Evolutionary conservation across 2,888 invertebrate genomes (phyloP), one percentile per base, ranked within the genome.

Genomic region (Eulithis prunata): DNA sequence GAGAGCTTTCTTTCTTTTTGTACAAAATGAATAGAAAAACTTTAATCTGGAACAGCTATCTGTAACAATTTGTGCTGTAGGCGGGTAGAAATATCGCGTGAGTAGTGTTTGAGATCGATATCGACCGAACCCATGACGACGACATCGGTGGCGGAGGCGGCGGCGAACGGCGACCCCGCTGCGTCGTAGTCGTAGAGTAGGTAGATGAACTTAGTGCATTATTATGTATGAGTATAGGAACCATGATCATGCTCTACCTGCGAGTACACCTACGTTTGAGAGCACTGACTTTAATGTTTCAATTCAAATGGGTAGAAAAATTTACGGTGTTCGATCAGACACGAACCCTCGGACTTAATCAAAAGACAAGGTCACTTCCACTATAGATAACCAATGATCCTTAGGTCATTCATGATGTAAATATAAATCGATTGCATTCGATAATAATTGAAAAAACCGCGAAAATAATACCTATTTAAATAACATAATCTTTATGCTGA

Each of bases 41-140:
- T 57, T 68, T 74, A 78, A 78, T 79, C 77, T 71, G 61, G 57
- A 70, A 65, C 57, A 71, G 73, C 73, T 75, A 79, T 78, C 78
- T 76, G 71, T 71, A 79, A 77, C 71, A 81, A 76, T 75, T 76
- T 75, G 73, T 73, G 75, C 66, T 69, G 71, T 72, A 76, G 73
- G 75, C 74, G 75, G 74, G 77, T 71, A 75, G 66, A 66, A 76
- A 74, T 74, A 84, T 85, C 83, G 86, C 86, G 86, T 85, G 87
- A 80, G 83, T 78, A 70, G 78, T 66, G 78, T 73, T 61, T 61
- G 72, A 77, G 86, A 87, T 87, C 87, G 85, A 87, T 87, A 87
- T 80, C 74, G 79, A 84, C 69, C 79, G 76, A 74, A 76, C 46
- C 53, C 43, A 36, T 45, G 53, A 38, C 53, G 4, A 52, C 52